Evolutionary conservation across 2,113 vertebrate genomes (phyloP).

Genomic region (Globicephala melas): DNA sequence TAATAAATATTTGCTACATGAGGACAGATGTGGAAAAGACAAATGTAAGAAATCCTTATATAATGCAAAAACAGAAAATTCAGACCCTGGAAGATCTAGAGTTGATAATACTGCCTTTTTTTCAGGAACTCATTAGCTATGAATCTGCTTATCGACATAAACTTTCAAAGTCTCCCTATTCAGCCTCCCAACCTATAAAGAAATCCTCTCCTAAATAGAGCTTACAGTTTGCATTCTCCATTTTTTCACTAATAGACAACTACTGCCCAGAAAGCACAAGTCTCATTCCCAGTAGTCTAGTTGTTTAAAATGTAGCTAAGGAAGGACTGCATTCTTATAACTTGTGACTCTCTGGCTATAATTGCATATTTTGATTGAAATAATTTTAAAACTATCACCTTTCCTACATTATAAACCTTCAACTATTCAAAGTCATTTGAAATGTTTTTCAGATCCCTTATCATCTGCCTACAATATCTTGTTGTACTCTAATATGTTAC

Average conservation of each 20-base stretch:
- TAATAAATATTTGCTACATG: not conserved
- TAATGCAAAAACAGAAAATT: conserved; percentile 18
- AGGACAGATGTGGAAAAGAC: not conserved
- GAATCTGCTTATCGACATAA: conserved; percentile 6
- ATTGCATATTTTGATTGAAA: not conserved
- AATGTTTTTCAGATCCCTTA: not conserved
- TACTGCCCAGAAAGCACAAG: not conserved
- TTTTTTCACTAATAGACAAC: not conserved
- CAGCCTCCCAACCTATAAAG: not conserved
- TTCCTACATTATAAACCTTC: not conserved
- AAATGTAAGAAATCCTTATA: not conserved
- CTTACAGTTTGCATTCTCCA: not conserved
- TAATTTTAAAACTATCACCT: not conserved
- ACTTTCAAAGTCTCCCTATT: not conserved
- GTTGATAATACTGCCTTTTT: not conserved
- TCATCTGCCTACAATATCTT: not conserved
- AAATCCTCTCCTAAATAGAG: not conserved
- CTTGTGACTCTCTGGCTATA: not conserved
- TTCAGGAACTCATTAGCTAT: not conserved
- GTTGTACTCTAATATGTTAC: not conserved
- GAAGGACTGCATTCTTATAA: not conserved
- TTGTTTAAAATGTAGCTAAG: not conserved
- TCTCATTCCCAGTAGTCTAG: not conserved
- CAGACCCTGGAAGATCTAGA: not conserved
- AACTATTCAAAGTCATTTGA: not conserved